phyloP scores from a whole-genome alignment of 2,888 invertebrate genomes.

The Glomeris marginata region DNA sequence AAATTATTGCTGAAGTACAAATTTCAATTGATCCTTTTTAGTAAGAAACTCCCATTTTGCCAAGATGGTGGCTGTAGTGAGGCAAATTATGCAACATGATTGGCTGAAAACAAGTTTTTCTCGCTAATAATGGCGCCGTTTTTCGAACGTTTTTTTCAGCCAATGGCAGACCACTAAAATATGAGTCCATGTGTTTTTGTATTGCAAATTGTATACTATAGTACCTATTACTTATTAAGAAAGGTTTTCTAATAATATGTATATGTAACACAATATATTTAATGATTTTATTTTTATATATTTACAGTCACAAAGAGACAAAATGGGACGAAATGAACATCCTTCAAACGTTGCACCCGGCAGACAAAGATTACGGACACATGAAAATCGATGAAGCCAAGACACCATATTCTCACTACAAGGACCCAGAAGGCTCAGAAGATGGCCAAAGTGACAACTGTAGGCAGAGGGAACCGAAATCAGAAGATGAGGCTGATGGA shows the following conservation, averaged over 20 bases:
- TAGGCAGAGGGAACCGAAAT: conserved; percentile 13
- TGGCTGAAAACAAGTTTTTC: no score
- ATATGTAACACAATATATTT: not conserved
- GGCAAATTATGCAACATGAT: no score
- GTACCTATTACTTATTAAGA: not conserved
- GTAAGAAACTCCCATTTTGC: no score
- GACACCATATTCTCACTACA: conserved; percentile 63
- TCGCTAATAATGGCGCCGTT: no score
- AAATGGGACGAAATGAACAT: conserved; percentile 99
- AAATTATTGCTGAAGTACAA: no score
- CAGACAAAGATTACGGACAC: conserved; percentile 97
- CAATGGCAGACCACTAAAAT: no score
- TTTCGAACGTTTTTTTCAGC: no score
- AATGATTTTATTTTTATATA: not conserved
- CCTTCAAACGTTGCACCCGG: conserved; percentile 90
- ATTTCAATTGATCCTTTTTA: no score
- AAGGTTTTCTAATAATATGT: not conserved
- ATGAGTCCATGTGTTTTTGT: no score
- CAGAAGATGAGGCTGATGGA: conserved; percentile 44
- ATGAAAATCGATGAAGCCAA: conserved; percentile 99
- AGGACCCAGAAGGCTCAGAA: conserved; percentile 29
- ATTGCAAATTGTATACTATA: no score
- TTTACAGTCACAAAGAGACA: conserved; percentile 32
- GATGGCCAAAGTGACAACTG: conserved; percentile 10
- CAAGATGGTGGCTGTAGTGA: no score